A percentile compares a stretch with the other conserved stretches of the same genome.
These are phyloP conservation scores for Enoplosus armatus DNA, from an alignment of 2,797 vertebrate genomes.

Conservation along the genomic window DNA sequence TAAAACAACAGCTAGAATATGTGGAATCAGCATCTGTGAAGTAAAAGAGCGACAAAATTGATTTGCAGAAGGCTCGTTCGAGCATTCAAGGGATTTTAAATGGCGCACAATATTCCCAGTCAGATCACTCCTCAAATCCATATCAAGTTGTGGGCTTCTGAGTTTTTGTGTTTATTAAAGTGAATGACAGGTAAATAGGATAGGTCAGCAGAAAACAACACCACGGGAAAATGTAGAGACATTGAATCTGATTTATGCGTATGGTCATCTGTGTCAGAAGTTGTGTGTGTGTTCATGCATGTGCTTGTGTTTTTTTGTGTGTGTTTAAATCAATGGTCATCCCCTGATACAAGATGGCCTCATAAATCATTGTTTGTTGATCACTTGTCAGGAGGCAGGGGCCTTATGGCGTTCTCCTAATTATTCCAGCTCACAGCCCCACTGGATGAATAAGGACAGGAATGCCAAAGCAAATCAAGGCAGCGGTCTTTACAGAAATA, in stretches of 20 bases:
- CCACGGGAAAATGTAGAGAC: conserved; percentile 52
- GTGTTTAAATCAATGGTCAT: conserved; percentile 90
- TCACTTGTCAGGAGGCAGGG: conserved; percentile 79
- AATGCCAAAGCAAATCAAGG: conserved; percentile 77
- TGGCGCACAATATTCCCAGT: conserved; percentile 48
- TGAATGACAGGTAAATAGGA: conserved; percentile 66
- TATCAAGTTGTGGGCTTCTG: conserved; percentile 51
- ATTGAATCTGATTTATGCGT: conserved; percentile 75
- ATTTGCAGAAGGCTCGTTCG: conserved; percentile 62
- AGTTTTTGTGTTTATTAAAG: conserved; percentile 72
- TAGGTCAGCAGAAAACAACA: conserved; percentile 74
- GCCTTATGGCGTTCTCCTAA: conserved; percentile 80
- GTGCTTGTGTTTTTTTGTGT: conserved; percentile 62
- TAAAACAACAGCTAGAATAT: conserved; percentile 67
- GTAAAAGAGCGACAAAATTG: conserved; percentile 68
- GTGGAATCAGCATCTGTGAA: conserved; percentile 74
- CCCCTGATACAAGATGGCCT: conserved; percentile 85
- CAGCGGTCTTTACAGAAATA: conserved; percentile 65
- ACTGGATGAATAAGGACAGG: conserved; percentile 75
- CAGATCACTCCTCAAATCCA: conserved; percentile 63
- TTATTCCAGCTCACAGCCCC: conserved; percentile 81
- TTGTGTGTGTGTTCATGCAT: conserved; percentile 34
- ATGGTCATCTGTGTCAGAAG: conserved; percentile 72
- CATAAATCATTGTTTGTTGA: conserved; percentile 92
- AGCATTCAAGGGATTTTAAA: conserved; percentile 70